These are phyloP conservation scores for Cataglyphis hispanica DNA, from an alignment of 1,140 invertebrate species.

Conservation along the genomic window DNA sequence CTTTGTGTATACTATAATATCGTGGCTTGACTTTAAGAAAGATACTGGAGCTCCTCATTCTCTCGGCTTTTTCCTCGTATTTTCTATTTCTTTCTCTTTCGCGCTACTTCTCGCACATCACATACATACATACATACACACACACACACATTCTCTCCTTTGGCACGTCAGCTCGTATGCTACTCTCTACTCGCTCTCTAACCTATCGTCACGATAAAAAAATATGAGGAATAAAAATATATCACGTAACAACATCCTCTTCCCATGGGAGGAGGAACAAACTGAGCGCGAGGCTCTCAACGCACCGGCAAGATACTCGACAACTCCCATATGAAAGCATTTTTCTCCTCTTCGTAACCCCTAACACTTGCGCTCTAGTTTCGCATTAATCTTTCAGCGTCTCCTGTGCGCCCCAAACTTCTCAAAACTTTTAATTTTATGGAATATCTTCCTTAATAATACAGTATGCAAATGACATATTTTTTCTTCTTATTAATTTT, in stretches of 20 bases:
- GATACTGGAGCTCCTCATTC: conserved; percentile 8
- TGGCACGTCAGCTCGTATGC: conserved; percentile 74
- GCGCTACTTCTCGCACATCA: conserved; percentile 5
- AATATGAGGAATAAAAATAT: conserved; percentile 78
- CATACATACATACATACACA: no score
- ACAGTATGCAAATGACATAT: background rate
- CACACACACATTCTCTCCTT: conserved; percentile 56
- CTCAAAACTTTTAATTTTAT: conserved; percentile 11
- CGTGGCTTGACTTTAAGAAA: conserved; percentile 13
- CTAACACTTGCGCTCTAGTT: background rate
- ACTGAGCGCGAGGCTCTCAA: conserved; percentile 33
- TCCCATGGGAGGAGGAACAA: background rate
- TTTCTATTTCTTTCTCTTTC: background rate
- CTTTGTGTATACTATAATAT: conserved; percentile 31
- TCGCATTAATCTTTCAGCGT: background rate
- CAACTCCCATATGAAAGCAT: conserved; percentile 1
- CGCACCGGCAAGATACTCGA: conserved; percentile 40
- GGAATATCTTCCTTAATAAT: background rate
- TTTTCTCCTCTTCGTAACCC: conserved; percentile 2
- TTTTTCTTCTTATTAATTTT: background rate
- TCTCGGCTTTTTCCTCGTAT: conserved; percentile 25
- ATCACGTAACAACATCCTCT: conserved; percentile 74
- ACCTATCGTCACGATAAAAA: conserved; percentile 75
- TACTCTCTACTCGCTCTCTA: conserved; percentile 65
- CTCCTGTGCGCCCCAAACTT: background rate